Evolutionary conservation across 2,797 vertebrate genomes (phyloP).

Genomic region (Sternotherus odoratus): DNA sequence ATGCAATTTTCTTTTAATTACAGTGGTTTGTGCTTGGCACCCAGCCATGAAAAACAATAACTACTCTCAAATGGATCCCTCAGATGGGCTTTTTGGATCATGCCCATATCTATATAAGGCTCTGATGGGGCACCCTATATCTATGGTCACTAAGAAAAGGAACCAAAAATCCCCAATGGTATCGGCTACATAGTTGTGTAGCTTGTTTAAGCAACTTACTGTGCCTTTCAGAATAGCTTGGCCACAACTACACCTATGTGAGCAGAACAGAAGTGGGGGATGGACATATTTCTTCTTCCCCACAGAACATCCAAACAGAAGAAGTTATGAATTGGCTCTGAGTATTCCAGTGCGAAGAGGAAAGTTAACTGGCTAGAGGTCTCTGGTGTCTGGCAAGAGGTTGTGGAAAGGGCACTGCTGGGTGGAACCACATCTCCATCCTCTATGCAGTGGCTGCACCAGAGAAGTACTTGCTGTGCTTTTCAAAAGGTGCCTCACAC

Average conservation of each 20-base stretch:
- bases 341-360: neutral
- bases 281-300: neutral
- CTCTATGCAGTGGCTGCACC: neutral
- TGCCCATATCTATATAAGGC: no score
- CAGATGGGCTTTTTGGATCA: neutral
- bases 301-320: neutral
- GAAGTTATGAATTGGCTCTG: neutral
- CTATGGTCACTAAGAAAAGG: neutral
- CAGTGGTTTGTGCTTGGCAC: slow-evolving; percentile 63
- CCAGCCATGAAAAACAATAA: slow-evolving; percentile 38
- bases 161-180: neutral
- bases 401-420: neutral
- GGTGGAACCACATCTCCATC: neutral
- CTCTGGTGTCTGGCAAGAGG: neutral
- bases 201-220: neutral
- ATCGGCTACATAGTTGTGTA: neutral
- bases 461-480: neutral
- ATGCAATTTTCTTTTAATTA: slow-evolving; percentile 76
- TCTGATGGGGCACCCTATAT: neutral
- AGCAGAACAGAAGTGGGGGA: neutral
- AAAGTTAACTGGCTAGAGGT: neutral
- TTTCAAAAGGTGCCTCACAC: neutral
- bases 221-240: neutral
- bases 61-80: slow-evolving; percentile 37
- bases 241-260: neutral